Base-by-base conservation (phyloP, 2,888 invertebrate species). In the Prosopocoilus inquinatus region DNA sequence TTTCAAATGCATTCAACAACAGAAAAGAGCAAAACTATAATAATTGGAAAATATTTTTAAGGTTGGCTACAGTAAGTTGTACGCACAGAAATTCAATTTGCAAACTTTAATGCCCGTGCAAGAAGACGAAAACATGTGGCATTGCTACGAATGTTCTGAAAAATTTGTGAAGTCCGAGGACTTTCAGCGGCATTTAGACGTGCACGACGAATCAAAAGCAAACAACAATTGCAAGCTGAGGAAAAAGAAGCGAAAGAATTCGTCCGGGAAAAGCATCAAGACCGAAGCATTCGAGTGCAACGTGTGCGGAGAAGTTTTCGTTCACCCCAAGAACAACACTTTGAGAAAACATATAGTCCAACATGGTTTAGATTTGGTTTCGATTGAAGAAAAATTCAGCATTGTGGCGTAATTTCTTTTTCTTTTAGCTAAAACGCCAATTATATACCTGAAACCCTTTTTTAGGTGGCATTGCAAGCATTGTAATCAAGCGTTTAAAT, bases 21-120 rank as follows among this genome's bases (percentile, higher is more conserved):
- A 28, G 20, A 1, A 28, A 20, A 20, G 4, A 20, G 20, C 20
- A 20, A 20, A 20, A 28, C 20, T 28, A 3, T 28, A 28, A 28
- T 28, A 28, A 28, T 28, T 28, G 5, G 20, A 28, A 28, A 5
- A 5, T 28, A 5, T 67, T 13, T 33, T 41, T 45, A 34, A 75
- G 75, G 75, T 76, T 52, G 88, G 90, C 67, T 90, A 90, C 69
- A 84, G 87, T 68, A 74, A 76, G 5, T 78, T 82, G 50, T 90
- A 90, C 74, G 89, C 89, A 1, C 76, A 78, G 28, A 80, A 82
- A 62, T 80, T 82, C 62, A 80, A 80, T 64, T 73, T 86, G 36
- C 70, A 75, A 1, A 64, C 79, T 16, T 70, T 85, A 9, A 75
- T 80, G 63, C 78, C 82, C 3, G 47, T 52, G 58, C 15, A 50